These are phyloP conservation scores for Tenrec ecaudatus DNA, from an alignment of 2,113 vertebrate genomes.

Conservation along the genomic window DNA sequence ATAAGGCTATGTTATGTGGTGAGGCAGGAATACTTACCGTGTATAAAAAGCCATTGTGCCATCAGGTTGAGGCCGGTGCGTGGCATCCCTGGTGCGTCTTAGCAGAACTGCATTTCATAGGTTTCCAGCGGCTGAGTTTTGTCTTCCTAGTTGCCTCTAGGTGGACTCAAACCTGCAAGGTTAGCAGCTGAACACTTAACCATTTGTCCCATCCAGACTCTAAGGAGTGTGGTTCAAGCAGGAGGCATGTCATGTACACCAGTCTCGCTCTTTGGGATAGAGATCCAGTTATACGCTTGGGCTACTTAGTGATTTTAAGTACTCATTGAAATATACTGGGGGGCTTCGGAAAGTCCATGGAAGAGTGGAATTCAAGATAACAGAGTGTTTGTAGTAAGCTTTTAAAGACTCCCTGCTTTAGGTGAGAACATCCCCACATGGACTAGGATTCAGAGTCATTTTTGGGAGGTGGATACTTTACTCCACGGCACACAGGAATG, in stretches of 20 bases:
- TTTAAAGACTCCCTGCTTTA: not conserved
- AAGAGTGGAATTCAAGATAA: too few relatives aligned
- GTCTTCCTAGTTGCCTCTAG: not conserved
- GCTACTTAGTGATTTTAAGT: too few relatives aligned
- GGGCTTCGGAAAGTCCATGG: too few relatives aligned
- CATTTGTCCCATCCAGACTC: not conserved
- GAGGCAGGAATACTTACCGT: not conserved
- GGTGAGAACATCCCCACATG: not conserved
- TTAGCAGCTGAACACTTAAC: not conserved
- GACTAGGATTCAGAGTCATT: conserved; percentile 18
- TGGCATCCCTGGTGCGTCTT: not conserved
- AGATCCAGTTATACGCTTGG: not conserved
- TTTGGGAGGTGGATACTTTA: not conserved
- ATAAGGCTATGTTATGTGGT: not conserved
- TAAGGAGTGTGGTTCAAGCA: not conserved
- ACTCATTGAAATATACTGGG: too few relatives aligned
- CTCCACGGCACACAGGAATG: not conserved
- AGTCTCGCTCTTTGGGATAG: not conserved
- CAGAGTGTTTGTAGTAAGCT: too few relatives aligned
- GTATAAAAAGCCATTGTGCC: not conserved
- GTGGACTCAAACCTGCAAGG: not conserved
- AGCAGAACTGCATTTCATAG: not conserved
- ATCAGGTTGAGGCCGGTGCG: too few relatives aligned
- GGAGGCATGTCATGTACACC: not conserved
- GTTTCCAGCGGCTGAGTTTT: not conserved